These are phyloP conservation scores for Aradophagus sp. DNA, from an alignment of 1,140 invertebrate species.

Conservation along the genomic window DNA sequence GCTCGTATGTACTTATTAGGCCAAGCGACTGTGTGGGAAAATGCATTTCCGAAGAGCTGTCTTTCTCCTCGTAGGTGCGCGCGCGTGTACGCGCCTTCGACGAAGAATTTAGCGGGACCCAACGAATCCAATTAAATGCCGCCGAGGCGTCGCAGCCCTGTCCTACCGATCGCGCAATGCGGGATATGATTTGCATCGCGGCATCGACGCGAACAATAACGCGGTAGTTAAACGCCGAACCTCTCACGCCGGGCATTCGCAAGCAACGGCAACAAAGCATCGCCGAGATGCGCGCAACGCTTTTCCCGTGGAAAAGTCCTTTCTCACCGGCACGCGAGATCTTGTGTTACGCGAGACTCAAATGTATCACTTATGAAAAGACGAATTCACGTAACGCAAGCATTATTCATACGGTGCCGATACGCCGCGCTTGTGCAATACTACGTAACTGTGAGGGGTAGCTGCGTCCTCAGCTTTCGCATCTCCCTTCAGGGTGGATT, in stretches of 20 bases:
- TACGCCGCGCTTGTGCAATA: no score
- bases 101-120: slow-evolving; percentile 39
- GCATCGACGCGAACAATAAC: slow-evolving; percentile 47
- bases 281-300: slow-evolving; percentile 12
- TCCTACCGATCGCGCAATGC: slow-evolving; percentile 39
- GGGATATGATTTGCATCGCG: slow-evolving; percentile 50
- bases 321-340: slow-evolving; percentile 31
- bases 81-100: slow-evolving; percentile 14
- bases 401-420: slow-evolving; percentile 16
- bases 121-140: slow-evolving; percentile 52
- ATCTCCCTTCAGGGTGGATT: no score
- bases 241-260: slow-evolving; percentile 32
- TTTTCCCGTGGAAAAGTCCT: slow-evolving; percentile 26
- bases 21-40: slow-evolving; percentile 45
- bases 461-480: no score
- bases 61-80: background rate
- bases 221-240: slow-evolving; percentile 25
- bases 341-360: slow-evolving; percentile 17
- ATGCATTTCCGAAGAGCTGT: slow-evolving; percentile 35
- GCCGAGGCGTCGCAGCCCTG: slow-evolving; percentile 42
- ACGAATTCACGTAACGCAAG: slow-evolving; percentile 18
- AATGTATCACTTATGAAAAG: slow-evolving; percentile 32
- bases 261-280: slow-evolving; percentile 17
- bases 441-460: no score
- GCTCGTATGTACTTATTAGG: slow-evolving; percentile 37